phyloP scores from a whole-genome alignment of 2,888 invertebrate genomes.

The Macaria notata region DNA sequence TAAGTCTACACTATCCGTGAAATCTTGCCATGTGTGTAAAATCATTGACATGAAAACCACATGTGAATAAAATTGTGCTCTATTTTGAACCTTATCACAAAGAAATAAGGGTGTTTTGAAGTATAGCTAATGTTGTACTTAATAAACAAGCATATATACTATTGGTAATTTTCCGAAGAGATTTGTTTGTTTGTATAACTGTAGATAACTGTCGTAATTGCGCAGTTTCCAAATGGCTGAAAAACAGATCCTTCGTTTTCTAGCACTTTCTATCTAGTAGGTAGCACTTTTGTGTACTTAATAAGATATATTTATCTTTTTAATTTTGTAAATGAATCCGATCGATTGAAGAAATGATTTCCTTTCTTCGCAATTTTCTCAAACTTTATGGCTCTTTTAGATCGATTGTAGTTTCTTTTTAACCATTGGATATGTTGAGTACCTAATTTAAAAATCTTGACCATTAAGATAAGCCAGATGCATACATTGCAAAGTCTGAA shows the following conservation, averaged over 20 bases:
- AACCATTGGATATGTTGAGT: too few relatives aligned
- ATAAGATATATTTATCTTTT: too few relatives aligned
- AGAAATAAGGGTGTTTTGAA: not conserved
- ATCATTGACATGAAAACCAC: not conserved
- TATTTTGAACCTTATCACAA: constrained; percentile 4
- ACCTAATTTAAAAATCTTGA: too few relatives aligned
- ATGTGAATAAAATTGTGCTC: not conserved
- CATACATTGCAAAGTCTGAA: too few relatives aligned
- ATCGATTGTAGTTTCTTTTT: too few relatives aligned
- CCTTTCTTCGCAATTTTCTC: too few relatives aligned
- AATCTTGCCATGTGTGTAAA: constrained; percentile 6
- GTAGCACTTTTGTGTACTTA: too few relatives aligned
- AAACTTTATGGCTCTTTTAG: too few relatives aligned
- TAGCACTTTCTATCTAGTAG: not conserved
- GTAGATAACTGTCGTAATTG: constrained; percentile 32
- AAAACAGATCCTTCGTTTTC: not conserved
- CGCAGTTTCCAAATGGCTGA: constrained; percentile 36
- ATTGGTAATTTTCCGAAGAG: constrained; percentile 45
- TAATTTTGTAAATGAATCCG: too few relatives aligned
- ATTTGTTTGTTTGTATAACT: constrained; percentile 25
- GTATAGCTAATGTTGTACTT: constrained; percentile 2
- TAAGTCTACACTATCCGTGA: constrained; percentile 5
- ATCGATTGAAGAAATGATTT: too few relatives aligned
- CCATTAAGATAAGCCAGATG: too few relatives aligned
- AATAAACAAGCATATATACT: constrained; percentile 11